Percentiles rank a stretch among this genome's conserved stretches.
phyloP scores from a whole-genome alignment of 2,113 vertebrate species.

The Phaetusa simplex region DNA sequence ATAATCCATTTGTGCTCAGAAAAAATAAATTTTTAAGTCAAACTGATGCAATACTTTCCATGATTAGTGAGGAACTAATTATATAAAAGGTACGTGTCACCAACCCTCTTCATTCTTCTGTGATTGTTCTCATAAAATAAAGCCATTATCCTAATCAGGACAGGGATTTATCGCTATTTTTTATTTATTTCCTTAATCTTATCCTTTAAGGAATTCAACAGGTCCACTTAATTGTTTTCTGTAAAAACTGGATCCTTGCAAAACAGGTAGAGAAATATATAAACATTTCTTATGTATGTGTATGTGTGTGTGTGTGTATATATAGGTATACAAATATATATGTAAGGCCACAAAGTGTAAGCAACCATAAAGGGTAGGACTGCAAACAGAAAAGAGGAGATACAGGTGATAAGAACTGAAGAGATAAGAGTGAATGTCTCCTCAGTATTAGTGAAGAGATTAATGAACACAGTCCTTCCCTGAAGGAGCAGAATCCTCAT shows the following conservation, averaged over 20 bases:
- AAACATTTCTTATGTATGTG: not conserved
- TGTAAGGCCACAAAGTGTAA: not conserved
- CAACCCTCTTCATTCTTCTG: not conserved
- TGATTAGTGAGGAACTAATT: not conserved
- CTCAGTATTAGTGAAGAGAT: not conserved
- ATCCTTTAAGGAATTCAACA: not conserved
- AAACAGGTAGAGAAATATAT: not conserved
- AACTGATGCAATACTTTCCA: not conserved
- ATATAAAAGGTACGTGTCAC: not conserved
- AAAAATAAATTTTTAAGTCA: not conserved
- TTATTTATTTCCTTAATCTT: not conserved
- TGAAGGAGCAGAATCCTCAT: not conserved
- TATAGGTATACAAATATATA: not conserved
- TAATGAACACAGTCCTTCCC: not conserved
- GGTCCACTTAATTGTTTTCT: not conserved
- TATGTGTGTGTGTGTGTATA: not conserved
- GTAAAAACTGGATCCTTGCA: not conserved
- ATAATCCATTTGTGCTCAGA: constrained; percentile 10
- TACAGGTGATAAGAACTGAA: rapidly evolving
- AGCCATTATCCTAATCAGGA: not conserved
- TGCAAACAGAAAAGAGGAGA: not conserved
- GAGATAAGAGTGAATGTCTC: not conserved
- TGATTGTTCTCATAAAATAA: not conserved
- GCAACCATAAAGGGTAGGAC: not conserved
- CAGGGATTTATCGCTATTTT: not conserved